Evolutionary conservation across 2,113 vertebrate species (phyloP), one percentile per base, ranked within the genome.

Genomic region (Mungos mungo): DNA sequence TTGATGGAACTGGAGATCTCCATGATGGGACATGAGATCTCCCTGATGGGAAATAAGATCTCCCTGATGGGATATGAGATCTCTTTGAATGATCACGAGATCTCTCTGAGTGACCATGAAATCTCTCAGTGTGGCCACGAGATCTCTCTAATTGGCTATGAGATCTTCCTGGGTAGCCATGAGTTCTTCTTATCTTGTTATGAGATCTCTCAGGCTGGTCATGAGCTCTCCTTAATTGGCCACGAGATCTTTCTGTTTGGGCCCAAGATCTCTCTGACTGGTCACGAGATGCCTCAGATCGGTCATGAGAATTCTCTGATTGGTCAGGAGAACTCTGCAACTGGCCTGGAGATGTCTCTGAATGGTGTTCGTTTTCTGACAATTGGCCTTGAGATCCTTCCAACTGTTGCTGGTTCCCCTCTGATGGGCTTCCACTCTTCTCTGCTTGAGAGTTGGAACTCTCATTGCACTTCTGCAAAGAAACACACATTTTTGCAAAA

Each of bases 401-500:
- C n/a, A 13, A 15, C 12, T 72, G 87, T 80, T 82, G 29, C 9
- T 92, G 31, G 52, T 21, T 86, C 29, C 38, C 52, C 29, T 89
- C 14, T 14, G 31, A 72, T 4, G 60, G 81, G 82, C 33, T 31
- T 89, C 3, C 5, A 89, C 77, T 89, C 35, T 2, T 83, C 60
- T 76, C 35, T 89, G 33, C 66, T 21, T 63, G n/a, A 18, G 45
- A 8, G 38, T 80, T 35, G 60, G 23, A 68, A 50, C 27, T 52
- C 31, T 15, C 65, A 57, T 11, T 29, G 38, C 2, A 33, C 13
- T 83, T 80, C 91, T 96, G 87, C 27, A 96, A 95, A 96, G 31
- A 57, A n/a, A 65, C 89, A 2, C 7, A 4, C 54, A 88, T 79
- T 95, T 96, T 65, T 38, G 65, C 11, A 95, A 97, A 82, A 96